Base-by-base conservation (phyloP, 2,797 vertebrate species). In the Gymnodraco acuticeps region DNA sequence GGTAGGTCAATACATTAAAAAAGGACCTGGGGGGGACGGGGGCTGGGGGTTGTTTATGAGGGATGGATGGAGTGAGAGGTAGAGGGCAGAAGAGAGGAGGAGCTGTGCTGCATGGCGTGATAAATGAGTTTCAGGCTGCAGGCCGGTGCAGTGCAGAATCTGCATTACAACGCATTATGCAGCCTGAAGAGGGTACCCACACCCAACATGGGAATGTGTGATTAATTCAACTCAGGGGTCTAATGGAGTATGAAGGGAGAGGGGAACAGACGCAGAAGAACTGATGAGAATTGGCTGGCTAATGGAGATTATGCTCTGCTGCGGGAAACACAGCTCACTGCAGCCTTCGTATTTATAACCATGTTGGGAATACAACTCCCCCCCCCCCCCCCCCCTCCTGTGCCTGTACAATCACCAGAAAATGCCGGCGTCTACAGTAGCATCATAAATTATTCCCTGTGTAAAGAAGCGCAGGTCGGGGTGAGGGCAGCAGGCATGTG, bases 401-500 rank as follows among this genome's bases (percentile, higher is more conserved):
- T 14, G 71, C 63, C 54, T 42, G 70, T 75, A 76, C 58, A 58
- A 77, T 78, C 61, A 16, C 59, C 27, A 71, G 47, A 69, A 61
- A 80, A 73, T 48, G 41, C 31, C 61, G 42, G 46, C 6, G 67
- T 64, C 65, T 68, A 27, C 27, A 27, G 27, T 27, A 3, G 52
- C 67, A 42, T 69, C 84, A 85, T 87, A 71, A 89, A 88, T 87
- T 52, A 87, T 79, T 81, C 64, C 54, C 23, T 11, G 33, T 50
- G 70, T 56, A 58, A 70, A 73, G 63, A 8, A 53, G 68, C 42
- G 45, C 65, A 52, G 90, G 87, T 90, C 86, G 85, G 69, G 23
- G 33, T 43, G 81, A 88, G 84, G 87, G 71, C 89, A 91, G 72
- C 16, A 3, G 27, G 31, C 45, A 3, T 0, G n/a, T 4, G 47